A percentile compares a stretch with the other conserved stretches of the same genome.
Evolutionary conservation across 2,888 invertebrate species (phyloP).

Genomic region (Megalurothrips usitatus): DNA sequence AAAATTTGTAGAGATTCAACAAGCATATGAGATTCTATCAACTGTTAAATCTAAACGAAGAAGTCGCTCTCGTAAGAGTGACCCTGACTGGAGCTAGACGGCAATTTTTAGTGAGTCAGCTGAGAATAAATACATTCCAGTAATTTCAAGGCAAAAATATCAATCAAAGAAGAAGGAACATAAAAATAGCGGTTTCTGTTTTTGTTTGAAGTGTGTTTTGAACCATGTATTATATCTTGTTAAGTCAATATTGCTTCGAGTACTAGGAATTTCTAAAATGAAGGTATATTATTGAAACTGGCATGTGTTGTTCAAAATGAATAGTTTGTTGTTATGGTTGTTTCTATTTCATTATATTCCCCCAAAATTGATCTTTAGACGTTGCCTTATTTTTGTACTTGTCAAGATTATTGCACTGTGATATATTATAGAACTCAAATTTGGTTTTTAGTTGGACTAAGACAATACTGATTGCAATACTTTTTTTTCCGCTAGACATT

Average conservation of each 20-base stretch:
- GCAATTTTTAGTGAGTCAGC: not conserved
- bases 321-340: not conserved
- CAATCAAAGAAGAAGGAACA: too few relatives aligned
- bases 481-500: not conserved
- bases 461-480: not conserved
- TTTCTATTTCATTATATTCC: not conserved
- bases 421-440: not conserved
- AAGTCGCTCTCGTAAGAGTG: conserved; percentile 62
- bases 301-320: too few relatives aligned
- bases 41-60: conserved; percentile 73
- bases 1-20: conserved; percentile 87
- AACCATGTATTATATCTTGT: not conserved
- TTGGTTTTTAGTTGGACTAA: not conserved
- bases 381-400: not conserved
- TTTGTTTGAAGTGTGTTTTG: not conserved
- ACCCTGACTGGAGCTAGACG: conserved; percentile 8
- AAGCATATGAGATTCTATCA: conserved; percentile 84
- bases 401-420: not conserved
- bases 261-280: too few relatives aligned
- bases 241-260: not conserved
- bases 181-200: not conserved
- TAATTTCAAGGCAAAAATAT: too few relatives aligned
- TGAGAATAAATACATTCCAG: not conserved
- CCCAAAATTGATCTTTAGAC: not conserved
- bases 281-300: too few relatives aligned